Percentiles rank a stretch among this genome's conserved stretches.
Conservation (phyloP, 2,113 vertebrate species). For the Ammodytes dubius region DNA sequence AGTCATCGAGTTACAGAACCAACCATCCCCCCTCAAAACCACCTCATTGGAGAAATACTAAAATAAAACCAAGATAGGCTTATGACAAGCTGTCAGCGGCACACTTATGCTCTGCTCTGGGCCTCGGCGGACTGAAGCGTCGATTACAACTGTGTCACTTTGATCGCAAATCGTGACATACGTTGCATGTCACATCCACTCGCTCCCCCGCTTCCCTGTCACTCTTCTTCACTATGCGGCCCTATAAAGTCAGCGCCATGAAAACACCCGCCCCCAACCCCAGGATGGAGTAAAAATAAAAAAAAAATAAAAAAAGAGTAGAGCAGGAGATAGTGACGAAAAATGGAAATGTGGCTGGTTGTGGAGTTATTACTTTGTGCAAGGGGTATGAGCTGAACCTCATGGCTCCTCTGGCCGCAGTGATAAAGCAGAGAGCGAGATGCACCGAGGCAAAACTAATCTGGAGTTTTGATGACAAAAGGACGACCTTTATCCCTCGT, state of each 20-base stretch:
- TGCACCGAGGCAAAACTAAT: constrained; percentile 84
- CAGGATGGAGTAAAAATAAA: constrained; percentile 68
- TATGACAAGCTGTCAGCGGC: constrained; percentile 63
- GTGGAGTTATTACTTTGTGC: constrained; percentile 76
- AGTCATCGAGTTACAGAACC: constrained; percentile 61
- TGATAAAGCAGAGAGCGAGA: constrained; percentile 80
- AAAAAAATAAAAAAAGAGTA: constrained; percentile 1
- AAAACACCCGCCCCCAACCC: constrained; percentile 65
- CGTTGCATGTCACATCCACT: constrained; percentile 63
- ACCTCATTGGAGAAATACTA: constrained; percentile 62
- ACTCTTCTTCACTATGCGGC: constrained; percentile 52
- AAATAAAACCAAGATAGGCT: constrained; percentile 65
- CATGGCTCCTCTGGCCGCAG: constrained; percentile 77
- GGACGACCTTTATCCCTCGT: constrained; percentile 82
- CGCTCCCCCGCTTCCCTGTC: constrained; percentile 53
- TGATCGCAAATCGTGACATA: constrained; percentile 66
- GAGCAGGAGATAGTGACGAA: constrained; percentile 67
- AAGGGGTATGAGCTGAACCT: constrained; percentile 76
- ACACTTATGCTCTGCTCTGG: constrained; percentile 47
- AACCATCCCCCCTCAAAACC: constrained; percentile 8
- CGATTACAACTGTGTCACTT: constrained; percentile 72
- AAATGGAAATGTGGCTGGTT: constrained; percentile 70
- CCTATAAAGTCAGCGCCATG: constrained; percentile 68
- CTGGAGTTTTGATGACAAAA: constrained; percentile 84
- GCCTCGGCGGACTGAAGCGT: constrained; percentile 54